Conservation (phyloP, 2,888 invertebrate genomes). For the Phytoseiulus persimilis region DNA sequence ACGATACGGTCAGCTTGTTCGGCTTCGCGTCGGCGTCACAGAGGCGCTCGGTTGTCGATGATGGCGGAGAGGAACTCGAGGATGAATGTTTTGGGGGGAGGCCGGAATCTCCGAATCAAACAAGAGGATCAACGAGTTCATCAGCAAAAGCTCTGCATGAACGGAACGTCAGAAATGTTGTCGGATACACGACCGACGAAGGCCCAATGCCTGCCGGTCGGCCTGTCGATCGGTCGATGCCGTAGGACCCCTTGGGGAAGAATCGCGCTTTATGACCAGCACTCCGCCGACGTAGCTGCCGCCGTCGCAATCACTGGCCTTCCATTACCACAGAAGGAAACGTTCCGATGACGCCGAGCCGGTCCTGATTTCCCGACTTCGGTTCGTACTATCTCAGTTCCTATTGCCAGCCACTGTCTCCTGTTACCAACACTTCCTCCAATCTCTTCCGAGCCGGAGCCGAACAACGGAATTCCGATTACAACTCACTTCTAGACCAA, state of each 20-base stretch:
- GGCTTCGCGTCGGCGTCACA: not conserved
- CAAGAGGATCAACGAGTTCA: not conserved
- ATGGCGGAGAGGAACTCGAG: not conserved
- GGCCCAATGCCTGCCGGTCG: not conserved
- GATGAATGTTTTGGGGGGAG: not conserved
- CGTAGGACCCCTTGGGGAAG: not conserved
- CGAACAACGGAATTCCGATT: not conserved
- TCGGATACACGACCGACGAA: not conserved
- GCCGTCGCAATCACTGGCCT: not conserved
- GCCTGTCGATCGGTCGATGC: not conserved
- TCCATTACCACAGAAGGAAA: not conserved
- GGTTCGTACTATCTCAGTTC: not conserved
- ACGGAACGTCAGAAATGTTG: not conserved
- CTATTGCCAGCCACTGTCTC: not conserved
- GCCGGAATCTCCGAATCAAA: not conserved
- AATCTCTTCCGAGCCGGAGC: not conserved
- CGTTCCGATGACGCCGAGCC: not conserved
- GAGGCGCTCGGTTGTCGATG: not conserved
- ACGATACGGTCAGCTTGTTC: not conserved
- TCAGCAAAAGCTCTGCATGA: not conserved
- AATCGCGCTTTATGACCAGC: not conserved
- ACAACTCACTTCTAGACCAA: not conserved
- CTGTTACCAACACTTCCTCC: not conserved
- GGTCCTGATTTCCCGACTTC: not conserved
- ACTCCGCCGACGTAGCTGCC: not conserved